Evolutionary conservation across 2,797 vertebrate genomes (phyloP).

Genomic region (Leontopithecus rosalia): DNA sequence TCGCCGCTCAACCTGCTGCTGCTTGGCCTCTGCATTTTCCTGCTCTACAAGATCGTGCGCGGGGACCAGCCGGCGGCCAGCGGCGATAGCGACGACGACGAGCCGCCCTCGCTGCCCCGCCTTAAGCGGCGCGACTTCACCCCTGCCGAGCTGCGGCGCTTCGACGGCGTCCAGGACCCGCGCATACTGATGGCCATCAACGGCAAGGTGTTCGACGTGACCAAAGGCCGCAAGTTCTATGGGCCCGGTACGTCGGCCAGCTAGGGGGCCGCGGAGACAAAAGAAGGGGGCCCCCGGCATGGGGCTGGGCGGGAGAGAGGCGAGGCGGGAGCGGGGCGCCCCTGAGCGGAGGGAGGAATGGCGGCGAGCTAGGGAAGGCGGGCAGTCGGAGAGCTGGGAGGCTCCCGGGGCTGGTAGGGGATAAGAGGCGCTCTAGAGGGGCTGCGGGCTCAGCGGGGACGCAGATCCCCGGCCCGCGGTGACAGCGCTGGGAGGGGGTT

Average conservation of each 20-base stretch:
- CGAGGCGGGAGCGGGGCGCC: background rate
- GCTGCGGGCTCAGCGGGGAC: background rate
- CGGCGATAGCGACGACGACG: conserved; percentile 78
- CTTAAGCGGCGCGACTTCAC: conserved; percentile 94
- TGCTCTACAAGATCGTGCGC: conserved; percentile 94
- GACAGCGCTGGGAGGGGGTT: background rate
- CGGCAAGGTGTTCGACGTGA: conserved; percentile 97
- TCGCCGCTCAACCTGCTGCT: conserved; percentile 94
- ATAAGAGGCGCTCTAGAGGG: background rate
- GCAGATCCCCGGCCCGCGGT: background rate
- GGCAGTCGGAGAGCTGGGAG: background rate
- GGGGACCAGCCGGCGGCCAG: conserved; percentile 88
- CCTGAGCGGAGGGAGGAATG: background rate
- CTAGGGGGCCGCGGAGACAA: conserved; percentile 5
- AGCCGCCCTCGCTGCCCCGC: conserved; percentile 86
- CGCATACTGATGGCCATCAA: conserved; percentile 96
- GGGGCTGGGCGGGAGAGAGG: background rate
- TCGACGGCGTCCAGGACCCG: conserved; percentile 89
- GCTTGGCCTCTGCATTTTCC: conserved; percentile 93
- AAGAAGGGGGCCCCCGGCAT: background rate
- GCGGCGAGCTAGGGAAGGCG: background rate
- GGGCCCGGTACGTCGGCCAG: conserved; percentile 89
- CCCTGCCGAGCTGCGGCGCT: conserved; percentile 89
- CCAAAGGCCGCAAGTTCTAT: conserved; percentile 94
- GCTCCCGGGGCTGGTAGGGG: background rate